Evolutionary conservation across 1,140 invertebrate genomes (phyloP).

Genomic region (Centruroides vittatus): DNA sequence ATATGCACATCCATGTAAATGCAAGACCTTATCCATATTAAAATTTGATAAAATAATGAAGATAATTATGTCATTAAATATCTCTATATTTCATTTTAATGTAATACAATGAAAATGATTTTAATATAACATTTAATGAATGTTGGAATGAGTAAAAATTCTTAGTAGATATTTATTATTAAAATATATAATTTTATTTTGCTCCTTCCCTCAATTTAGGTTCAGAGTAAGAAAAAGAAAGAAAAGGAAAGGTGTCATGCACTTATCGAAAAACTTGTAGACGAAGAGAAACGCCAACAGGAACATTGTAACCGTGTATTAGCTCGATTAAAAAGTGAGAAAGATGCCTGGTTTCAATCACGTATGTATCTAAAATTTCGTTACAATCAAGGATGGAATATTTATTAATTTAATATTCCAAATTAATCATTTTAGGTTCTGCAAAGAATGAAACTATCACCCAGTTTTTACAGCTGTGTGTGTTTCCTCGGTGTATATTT

Average conservation of each 20-base stretch:
- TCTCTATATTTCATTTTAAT: too few relatives aligned
- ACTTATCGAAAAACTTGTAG: conserved; percentile 81
- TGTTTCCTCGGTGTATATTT: conserved; percentile 91
- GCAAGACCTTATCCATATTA: too few relatives aligned
- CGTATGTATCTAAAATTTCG: neutral
- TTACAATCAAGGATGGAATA: neutral
- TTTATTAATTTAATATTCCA: neutral
- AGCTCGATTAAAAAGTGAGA: conserved; percentile 62
- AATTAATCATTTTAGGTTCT: conserved; percentile 34
- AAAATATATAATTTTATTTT: neutral
- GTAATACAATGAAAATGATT: too few relatives aligned
- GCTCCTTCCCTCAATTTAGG: conserved; percentile 24
- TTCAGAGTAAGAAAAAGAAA: conserved; percentile 75
- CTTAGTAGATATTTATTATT: too few relatives aligned
- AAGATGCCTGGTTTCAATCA: conserved; percentile 82
- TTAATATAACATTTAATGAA: too few relatives aligned
- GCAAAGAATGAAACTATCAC: conserved; percentile 94
- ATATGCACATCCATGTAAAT: too few relatives aligned
- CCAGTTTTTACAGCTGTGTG: conserved; percentile 86
- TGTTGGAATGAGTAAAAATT: too few relatives aligned
- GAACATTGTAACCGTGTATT: conserved; percentile 84
- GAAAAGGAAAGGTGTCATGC: conserved; percentile 74
- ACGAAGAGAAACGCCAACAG: conserved; percentile 82
- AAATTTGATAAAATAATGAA: too few relatives aligned
- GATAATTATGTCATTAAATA: too few relatives aligned